Base-by-base conservation (phyloP, 2,113 vertebrate genomes). In the Nestor notabilis region DNA sequence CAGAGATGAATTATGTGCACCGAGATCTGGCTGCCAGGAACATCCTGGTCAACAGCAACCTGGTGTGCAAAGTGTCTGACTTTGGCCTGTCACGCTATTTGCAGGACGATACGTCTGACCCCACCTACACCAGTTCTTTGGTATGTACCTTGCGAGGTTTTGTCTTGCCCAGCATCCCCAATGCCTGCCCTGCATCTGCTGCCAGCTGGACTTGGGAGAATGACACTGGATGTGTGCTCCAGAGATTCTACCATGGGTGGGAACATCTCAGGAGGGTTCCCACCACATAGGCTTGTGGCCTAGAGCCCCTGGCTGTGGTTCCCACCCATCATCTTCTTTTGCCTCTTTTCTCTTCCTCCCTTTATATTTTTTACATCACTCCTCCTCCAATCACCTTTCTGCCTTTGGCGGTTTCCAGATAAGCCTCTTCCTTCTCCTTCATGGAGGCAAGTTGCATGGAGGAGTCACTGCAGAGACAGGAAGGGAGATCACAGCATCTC, bases 61-160 rank as follows among this genome's bases (percentile, higher is more conserved):
- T 99, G 96, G 99, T 99, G 81, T 99, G 99, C 96, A 99, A 99
- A 95, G 99, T 99, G 74, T 99, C 99, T 0, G 99, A 99, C 97
- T 99, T 99, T 0, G 99, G 99, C 77, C 98, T 99, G 88, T 99
- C 99, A 2, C 99, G 99, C 94, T 99, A 99, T 97, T 98, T 99
- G 72, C 99, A 99, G 97, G 99, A 99, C 1, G 99, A 99, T 80
- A 99, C 99, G 0, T 99, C 99, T 1, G 99, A 99, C 96, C 99
- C 99, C 92, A 99, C 99, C 96, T 99, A 99, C 93, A 99, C 99
- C 97, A 99, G 99, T 98, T 99, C 99, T 83, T 98, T 99, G 98
- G 99, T 99, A 97, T 78, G 99, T 98, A 65, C 17, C 72, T 35
- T 0, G 0, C 17, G 17, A 43, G 41, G 4, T 52, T 44, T 39